Evolutionary conservation across 2,888 invertebrate species (phyloP).

Genomic region (Agrotis clavis): DNA sequence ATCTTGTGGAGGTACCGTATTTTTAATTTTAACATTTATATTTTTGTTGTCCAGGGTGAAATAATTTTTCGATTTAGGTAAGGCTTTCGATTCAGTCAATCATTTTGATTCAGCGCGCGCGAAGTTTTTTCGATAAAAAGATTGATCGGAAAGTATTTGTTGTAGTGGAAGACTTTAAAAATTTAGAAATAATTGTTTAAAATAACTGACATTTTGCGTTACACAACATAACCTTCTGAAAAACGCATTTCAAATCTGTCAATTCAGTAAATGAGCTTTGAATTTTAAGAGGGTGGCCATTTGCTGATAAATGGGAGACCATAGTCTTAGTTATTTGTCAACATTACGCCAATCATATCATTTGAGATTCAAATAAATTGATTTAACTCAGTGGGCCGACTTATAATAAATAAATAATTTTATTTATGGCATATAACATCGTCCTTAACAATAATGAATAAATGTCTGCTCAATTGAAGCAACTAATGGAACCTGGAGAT

Average conservation of each 20-base stretch:
- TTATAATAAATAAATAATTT: conserved; percentile 47
- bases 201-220: conserved; percentile 1
- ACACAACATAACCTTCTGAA: conserved; percentile 15
- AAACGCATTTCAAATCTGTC: conserved; percentile 12
- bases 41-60: not conserved
- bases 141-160: not conserved
- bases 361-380: conserved; percentile 57
- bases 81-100: conserved; percentile 3
- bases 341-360: conserved; percentile 45
- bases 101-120: not conserved
- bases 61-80: not conserved
- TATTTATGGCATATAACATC: conserved; percentile 44
- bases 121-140: not conserved
- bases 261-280: conserved; percentile 34
- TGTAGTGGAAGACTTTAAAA: conserved; percentile 4
- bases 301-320: conserved; percentile 42
- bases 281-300: conserved; percentile 21
- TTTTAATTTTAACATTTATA: conserved; percentile 35
- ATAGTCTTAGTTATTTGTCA: conserved; percentile 44
- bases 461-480: conserved; percentile 51
- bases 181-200: not conserved
- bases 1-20: conserved; percentile 42
- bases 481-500: conserved; percentile 48
- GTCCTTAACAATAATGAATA: conserved; percentile 41
- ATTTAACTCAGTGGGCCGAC: conserved; percentile 37